Evolutionary conservation across 2,113 vertebrate species (phyloP), one percentile per base, ranked within the genome.

Genomic region (Myiozetetes cayanensis): DNA sequence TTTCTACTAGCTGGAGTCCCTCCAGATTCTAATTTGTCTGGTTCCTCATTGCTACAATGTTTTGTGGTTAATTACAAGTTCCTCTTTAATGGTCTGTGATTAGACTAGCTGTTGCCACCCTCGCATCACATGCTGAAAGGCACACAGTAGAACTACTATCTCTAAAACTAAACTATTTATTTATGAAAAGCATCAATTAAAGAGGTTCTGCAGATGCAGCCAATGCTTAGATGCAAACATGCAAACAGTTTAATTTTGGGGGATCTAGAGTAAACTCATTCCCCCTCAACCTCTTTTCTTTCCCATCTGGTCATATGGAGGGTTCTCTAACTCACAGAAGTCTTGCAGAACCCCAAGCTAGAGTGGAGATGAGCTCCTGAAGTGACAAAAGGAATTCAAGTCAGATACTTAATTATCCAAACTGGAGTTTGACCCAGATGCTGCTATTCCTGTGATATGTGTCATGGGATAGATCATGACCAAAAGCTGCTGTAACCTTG

Each of bases 371-470:
- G 62, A 77, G 22, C 35, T 71, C 4, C 33, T 76, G 63, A 93
- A 94, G 79, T 24, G 12, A 37, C 71, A 74, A 78, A 52, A 28
- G 28, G 44, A 78, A 85, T 91, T 75, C 28, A 91, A 76, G 37
- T 68, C 46, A 94, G 67, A 79, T 0, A 0, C 43, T 75, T 67
- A 86, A 87, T 93, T 82, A 85, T 47, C 53, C 62, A 33, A 56
- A 87, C 62, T 91, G 78, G 62, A 95, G 46, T 91, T 77, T 62
- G 62, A 91, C 41, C 81, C 90, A 87, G 74, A 87, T 83, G 47
- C 49, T 91, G 81, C 58, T 93, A 1, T 79, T 91, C 78, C 70
- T 76, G 71, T 95, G 91, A 76, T 92, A 43, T 1, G 7, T 79
- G 74, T 85, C 78, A 87, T 33, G 58, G 49, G 81, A 65, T 76